Evolutionary conservation across 2,797 vertebrate species (phyloP), one percentile per base, ranked within the genome.

Genomic region (Notolepis coatsorum): DNA sequence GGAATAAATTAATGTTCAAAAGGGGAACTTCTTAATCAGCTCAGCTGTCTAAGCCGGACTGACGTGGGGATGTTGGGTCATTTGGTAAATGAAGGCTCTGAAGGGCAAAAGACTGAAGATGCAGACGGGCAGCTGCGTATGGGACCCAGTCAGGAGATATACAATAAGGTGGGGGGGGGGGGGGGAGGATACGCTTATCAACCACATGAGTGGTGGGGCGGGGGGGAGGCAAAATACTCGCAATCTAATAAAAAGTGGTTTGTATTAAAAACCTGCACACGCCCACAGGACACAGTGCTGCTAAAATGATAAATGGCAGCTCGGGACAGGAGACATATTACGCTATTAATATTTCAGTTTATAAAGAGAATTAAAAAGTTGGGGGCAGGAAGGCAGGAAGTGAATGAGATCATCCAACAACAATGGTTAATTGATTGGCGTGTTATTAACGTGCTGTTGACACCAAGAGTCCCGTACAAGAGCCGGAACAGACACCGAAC

Each of bases 21-120:
- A 91, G 90, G n/a, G 77, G 82, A 89, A 88, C 81, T 91, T 93
- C 84, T 90, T 92, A 92, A 92, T 90, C 88, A 89, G 89, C 75
- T 94, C 88, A 89, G 89, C 85, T 87, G 85, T 89, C 82, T 69
- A 55, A 79, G 61, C 68, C 80, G 80, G 80, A 88, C 84, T 88
- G 77, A 77, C 69, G 70, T 65, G 18, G 68, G 68, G 77, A 89
- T 75, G 81, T 79, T 60, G 80, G 84, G 77, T 86, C 75, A 65
- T 82, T 85, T 88, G 69, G 79, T 81, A 72, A 87, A 90, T 84
- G 68, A 82, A 74, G 38, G 68, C 72, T 31, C 57, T 60, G 69
- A 79, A 73, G 73, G 79, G 71, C 50, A 69, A 82, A 86, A n/a
- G n/a, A 47, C 58, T 72, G 38, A 28, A 48, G 25, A 55, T 10